A percentile compares a stretch with the other conserved stretches of the same genome.
Conservation (phyloP, 2,113 vertebrate species). For the Melierax canorus region DNA sequence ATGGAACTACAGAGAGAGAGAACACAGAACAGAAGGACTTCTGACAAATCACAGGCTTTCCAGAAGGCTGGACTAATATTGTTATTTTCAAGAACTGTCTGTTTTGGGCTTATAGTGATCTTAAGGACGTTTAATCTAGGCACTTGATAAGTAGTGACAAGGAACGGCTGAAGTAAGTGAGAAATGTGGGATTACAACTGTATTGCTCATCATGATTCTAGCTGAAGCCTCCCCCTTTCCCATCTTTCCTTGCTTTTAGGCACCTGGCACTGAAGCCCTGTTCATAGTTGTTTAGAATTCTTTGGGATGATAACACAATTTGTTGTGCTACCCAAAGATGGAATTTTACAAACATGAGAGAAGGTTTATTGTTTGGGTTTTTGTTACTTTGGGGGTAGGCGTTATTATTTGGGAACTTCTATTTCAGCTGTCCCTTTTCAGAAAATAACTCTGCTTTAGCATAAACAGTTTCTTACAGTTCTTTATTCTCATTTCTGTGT, state of each 20-base stretch:
- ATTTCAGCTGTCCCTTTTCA: not conserved
- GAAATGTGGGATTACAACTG: not conserved
- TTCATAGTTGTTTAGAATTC: not conserved
- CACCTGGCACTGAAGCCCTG: not conserved
- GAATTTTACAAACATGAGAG: not conserved
- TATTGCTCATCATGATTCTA: accelerated
- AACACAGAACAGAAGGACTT: not conserved
- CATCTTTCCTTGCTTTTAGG: not conserved
- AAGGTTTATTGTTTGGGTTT: not conserved
- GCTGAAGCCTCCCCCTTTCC: not conserved
- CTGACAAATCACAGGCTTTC: not conserved
- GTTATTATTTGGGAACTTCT: not conserved
- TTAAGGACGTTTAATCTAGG: not conserved
- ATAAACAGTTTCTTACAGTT: not conserved
- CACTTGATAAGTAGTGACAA: not conserved
- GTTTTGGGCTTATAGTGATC: not conserved
- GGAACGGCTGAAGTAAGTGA: not conserved
- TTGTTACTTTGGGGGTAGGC: not conserved
- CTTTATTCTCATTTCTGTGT: not conserved
- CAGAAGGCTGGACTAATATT: not conserved
- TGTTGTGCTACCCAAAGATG: not conserved
- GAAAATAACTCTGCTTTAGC: not conserved
- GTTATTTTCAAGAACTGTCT: not conserved
- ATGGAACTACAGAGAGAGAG: not conserved
- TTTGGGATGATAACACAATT: not conserved